Evolutionary conservation across 2,888 invertebrate genomes (phyloP), one percentile per base, ranked within the genome.

Genomic region (Noctua janthina): DNA sequence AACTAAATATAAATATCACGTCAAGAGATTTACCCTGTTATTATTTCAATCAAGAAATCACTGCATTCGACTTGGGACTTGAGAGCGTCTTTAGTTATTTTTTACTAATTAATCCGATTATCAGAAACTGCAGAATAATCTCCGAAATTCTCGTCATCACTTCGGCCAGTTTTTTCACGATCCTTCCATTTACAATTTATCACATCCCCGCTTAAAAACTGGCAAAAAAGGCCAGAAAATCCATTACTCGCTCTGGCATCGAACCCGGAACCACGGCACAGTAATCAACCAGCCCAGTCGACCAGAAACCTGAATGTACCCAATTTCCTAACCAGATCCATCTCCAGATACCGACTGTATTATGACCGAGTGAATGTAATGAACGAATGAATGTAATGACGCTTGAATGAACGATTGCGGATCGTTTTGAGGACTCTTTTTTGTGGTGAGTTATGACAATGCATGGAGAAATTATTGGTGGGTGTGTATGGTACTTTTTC

Each of bases 271-370:
- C 87, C 86, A 90, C 90, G 84, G 90, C 82, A 85, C 91, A 90
- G 90, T 93, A 93, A 94, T 93, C 93, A 93, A 93, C 84, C 86
- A 82, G 86, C 82, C 75, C 93, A 90, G 87, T 91, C 93, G 88
- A 91, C 92, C 92, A 93, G 93, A 94, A 95, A 92, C 90, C 92
- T 93, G 94, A 94, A 93, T 92, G 94, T 91, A 93, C 91, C 90
- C 95, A 95, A 96, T 96, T 96, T 96, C 95, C 96, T 94, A 93
- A 93, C 93, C 84, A 95, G 94, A 95, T 95, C 92, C 89, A 92
- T 91, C 91, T 89, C 88, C 76, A 87, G 95, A 95, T 95, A 94
- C 87, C 90, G 91, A 85, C 87, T 78, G 86, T 89, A 85, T 87
- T 90, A 91, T 86, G 87, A 86, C 79, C 81, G 93, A 94, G 90